A percentile compares a stretch with the other conserved stretches of the same genome.
Evolutionary conservation across 2,113 vertebrate genomes (phyloP).

Genomic region (Zosterops japonicus): DNA sequence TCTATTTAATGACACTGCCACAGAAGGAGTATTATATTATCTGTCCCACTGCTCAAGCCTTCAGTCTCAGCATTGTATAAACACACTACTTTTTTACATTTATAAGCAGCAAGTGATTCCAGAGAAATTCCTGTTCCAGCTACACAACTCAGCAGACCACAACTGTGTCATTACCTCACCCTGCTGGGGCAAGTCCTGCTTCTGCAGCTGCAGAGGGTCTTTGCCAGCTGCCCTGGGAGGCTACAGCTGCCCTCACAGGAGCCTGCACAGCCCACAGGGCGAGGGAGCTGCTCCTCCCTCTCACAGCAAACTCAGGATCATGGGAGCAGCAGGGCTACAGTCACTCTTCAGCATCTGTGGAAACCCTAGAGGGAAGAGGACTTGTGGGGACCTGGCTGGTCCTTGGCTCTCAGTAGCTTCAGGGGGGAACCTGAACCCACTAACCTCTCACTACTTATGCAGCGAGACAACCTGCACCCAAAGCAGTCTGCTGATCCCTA

Average conservation of each 20-base stretch:
- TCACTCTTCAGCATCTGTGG: not conserved
- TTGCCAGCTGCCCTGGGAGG: not conserved
- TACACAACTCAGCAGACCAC: conserved; percentile 37
- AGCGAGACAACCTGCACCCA: not conserved
- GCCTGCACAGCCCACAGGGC: accelerated
- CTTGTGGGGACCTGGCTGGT: not conserved
- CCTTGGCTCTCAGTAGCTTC: not conserved
- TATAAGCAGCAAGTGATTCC: conserved; percentile 15
- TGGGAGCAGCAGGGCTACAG: accelerated
- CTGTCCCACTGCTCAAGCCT: conserved; percentile 47
- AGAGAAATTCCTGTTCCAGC: conserved; percentile 55
- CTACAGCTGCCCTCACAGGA: not conserved
- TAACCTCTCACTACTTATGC: not conserved
- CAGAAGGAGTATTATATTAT: conserved; percentile 68
- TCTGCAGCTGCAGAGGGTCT: conserved; percentile 29
- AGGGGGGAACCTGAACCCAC: not conserved
- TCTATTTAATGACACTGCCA: conserved; percentile 66
- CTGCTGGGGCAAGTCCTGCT: conserved; percentile 2
- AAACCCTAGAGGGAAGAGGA: not conserved
- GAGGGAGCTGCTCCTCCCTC: not conserved
- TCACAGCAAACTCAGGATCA: accelerated
- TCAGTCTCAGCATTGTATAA: conserved; percentile 37
- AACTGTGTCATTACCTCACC: conserved; percentile 55
- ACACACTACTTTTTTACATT: conserved; percentile 49
- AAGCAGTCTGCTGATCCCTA: not conserved